A percentile compares a stretch with the other conserved stretches of the same genome.
Conservation (phyloP, 2,797 vertebrate species). For the Sphaeramia orbicularis region DNA sequence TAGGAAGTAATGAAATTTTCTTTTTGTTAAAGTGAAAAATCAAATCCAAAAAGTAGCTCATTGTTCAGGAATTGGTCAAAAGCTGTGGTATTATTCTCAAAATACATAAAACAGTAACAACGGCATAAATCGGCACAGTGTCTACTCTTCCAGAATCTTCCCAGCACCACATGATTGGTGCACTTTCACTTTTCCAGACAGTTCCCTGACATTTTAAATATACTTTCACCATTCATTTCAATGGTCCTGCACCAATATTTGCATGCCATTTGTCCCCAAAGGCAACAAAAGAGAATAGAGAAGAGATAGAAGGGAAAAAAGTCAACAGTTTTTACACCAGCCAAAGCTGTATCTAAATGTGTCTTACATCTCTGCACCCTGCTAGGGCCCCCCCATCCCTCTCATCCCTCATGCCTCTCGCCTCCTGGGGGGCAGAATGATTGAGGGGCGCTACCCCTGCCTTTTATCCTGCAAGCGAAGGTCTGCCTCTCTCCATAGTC, state of each 20-base stretch:
- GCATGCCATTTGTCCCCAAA: slow-evolving; percentile 83
- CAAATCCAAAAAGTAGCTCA: too few species aligned
- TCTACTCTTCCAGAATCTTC: slow-evolving; percentile 34
- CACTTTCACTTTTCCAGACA: slow-evolving; percentile 60
- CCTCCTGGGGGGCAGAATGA: slow-evolving; percentile 84
- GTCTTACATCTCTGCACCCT: slow-evolving; percentile 83
- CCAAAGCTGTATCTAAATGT: slow-evolving; percentile 81
- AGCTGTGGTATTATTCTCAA: neutral
- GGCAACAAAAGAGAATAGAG: slow-evolving; percentile 71
- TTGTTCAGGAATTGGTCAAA: too few species aligned
- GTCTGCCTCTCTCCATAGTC: slow-evolving; percentile 71
- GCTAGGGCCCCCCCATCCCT: slow-evolving; percentile 70
- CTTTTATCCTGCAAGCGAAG: slow-evolving; percentile 85
- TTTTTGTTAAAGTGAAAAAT: too few species aligned
- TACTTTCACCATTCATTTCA: slow-evolving; percentile 70
- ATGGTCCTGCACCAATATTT: slow-evolving; percentile 79
- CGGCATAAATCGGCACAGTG: slow-evolving; percentile 1
- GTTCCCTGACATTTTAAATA: slow-evolving; percentile 82
- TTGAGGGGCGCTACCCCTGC: slow-evolving; percentile 83
- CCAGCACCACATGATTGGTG: slow-evolving; percentile 29
- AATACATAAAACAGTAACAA: slow-evolving; percentile 5
- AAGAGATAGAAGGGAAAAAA: slow-evolving; percentile 61
- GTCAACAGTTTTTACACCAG: slow-evolving; percentile 78
- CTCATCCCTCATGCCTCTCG: slow-evolving; percentile 79
- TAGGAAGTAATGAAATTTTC: too few species aligned